Conservation (phyloP, 2,113 vertebrate genomes). For the Struthidea cinerea region DNA sequence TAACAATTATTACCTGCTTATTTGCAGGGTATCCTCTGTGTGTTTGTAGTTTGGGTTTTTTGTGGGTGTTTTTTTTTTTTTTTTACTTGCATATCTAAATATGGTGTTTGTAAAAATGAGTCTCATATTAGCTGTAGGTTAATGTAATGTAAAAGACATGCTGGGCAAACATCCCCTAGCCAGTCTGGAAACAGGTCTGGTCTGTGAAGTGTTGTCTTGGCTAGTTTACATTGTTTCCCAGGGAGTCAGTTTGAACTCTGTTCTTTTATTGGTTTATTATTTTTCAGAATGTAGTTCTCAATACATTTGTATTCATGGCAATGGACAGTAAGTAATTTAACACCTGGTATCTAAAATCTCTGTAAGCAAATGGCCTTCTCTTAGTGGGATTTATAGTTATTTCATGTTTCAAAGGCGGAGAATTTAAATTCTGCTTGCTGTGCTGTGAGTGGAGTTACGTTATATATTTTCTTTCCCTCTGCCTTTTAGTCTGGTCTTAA, state of each 20-base stretch:
- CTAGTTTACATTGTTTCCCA: background rate
- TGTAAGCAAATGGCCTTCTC: background rate
- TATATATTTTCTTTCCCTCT: background rate
- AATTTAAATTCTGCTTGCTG: conserved; percentile 2
- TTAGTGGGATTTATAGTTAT: background rate
- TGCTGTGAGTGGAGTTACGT: background rate
- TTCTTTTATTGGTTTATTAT: background rate
- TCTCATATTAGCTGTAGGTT: background rate
- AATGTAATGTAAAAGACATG: background rate
- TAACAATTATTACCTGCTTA: background rate
- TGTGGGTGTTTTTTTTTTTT: background rate
- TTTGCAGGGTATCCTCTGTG: background rate
- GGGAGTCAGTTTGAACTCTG: background rate
- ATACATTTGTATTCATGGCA: background rate
- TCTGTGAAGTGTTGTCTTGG: background rate
- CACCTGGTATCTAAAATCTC: background rate
- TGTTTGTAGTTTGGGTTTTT: background rate
- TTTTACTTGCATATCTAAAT: background rate
- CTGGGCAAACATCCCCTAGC: background rate
- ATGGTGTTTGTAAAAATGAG: background rate
- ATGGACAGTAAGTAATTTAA: background rate
- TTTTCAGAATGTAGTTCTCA: background rate
- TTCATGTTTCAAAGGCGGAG: background rate
- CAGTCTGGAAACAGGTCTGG: background rate
- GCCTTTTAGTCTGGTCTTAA: background rate